Evolutionary conservation across 2,113 vertebrate species (phyloP).

Genomic region (Phrynosoma blainvillii): DNA sequence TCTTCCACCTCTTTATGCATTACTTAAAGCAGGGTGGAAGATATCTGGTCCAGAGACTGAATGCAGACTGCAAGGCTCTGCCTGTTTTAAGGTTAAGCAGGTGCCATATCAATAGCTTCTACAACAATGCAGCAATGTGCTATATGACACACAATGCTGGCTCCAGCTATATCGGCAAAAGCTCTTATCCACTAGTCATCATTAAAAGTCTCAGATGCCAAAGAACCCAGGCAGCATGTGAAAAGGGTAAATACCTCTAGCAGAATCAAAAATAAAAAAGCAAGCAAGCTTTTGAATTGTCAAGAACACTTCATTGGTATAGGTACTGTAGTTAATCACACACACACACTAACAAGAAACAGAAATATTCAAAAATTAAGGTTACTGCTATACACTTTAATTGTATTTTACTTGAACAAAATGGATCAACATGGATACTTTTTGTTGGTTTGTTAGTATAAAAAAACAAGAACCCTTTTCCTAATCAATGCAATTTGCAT

Average conservation of each 20-base stretch:
- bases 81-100: not conserved
- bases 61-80: not conserved
- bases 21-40: not conserved
- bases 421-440: no score
- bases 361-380: no score
- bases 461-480: no score
- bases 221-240: not conserved
- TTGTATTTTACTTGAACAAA: no score
- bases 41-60: not conserved
- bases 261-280: no score
- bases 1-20: not conserved
- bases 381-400: no score
- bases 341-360: no score
- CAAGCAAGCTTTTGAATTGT: no score
- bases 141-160: not conserved
- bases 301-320: no score
- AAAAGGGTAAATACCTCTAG: not conserved
- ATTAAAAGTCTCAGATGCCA: not conserved
- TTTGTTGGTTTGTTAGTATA: no score
- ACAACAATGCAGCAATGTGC: not conserved
- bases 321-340: no score
- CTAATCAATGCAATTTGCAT: not conserved
- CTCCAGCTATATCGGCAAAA: not conserved
- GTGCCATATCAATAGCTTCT: not conserved
- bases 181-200: not conserved